Evolutionary conservation across 2,113 vertebrate genomes (phyloP).

Genomic region (Nycticryphes semicollaris): DNA sequence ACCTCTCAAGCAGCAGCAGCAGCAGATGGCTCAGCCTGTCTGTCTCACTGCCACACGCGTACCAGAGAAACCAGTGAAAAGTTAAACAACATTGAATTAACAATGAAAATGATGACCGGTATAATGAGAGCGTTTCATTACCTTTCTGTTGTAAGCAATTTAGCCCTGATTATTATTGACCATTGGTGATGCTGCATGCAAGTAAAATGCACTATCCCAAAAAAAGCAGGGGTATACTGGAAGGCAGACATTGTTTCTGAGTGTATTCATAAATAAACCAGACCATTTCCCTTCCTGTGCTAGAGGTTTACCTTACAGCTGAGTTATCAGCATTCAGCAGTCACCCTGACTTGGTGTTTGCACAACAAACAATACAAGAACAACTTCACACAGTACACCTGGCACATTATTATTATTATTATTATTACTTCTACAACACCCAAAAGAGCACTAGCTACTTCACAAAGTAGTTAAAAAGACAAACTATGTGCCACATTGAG

Average conservation of each 20-base stretch:
- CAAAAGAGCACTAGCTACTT: conserved; percentile 4
- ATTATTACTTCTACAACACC: not conserved
- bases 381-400: not conserved
- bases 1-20: not conserved
- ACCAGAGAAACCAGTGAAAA: conserved; percentile 1
- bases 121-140: conserved; percentile 58
- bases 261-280: conserved; percentile 27
- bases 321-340: not conserved
- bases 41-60: not conserved
- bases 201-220: not conserved
- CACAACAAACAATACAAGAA: not conserved
- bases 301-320: not conserved
- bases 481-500: not conserved
- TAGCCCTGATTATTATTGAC: conserved; percentile 45
- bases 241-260: not conserved
- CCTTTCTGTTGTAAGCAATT: conserved; percentile 26
- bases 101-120: conserved; percentile 38
- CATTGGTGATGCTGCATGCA: not conserved
- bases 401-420: not conserved
- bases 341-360: not conserved
- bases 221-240: not conserved
- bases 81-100: conserved; percentile 50
- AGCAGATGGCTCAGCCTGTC: conserved; percentile 24
- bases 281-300: not conserved
- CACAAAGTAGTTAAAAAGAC: conserved; percentile 19